Base-by-base conservation (phyloP, 35 echinoderm and acorn worm species). In the Apostichopus japonicus region DNA sequence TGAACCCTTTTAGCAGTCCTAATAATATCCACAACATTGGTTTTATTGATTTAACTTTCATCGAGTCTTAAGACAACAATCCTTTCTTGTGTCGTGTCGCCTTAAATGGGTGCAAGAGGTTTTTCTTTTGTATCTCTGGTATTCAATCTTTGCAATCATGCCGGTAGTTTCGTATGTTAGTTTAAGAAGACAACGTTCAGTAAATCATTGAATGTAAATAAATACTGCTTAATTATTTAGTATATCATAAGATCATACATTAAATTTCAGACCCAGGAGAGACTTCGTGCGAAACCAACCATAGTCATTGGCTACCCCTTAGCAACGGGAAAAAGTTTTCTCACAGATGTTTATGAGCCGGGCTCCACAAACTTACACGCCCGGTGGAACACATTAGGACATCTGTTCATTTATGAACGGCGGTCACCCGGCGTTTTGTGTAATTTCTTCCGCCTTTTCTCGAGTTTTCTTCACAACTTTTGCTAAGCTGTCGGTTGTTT, bases 171-270 rank as follows among this genome's bases (percentile, higher is more conserved):
- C 57, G 57, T 61, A 61, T 61, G 57, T 61, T 61, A 61, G 33
- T 44, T 44, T 13, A 61, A 1, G n/a, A 84, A 84, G 17, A 56
- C 56, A 23, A 19, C 15, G 56, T 84, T 19, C 16, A 9, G 81
- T 84, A 84, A 84, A 84, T 84, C 81, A 84, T n/a, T 5, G 10
- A 57, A 58, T 19, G 81, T 84, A 84, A 84, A 84, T 84, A 57
- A 84, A 84, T 58, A 59, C 81, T 58, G 56, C 81, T 58, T 59
- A 59, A 84, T 83, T n/a, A 59, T 54, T 8, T 44, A 27, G 6
- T 24, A 80, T 44, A 16, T 6, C 78, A 80, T n/a, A 19, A 58
- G 10, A 54, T 23, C 6, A 84, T 22, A 84, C 54, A 57, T 84
- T 21, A 6, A 24, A 84, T 21, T 54, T 6, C 54, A 84, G 56